Evolutionary conservation across 2,888 invertebrate species (phyloP).

Genomic region (Desoria tigrina): DNA sequence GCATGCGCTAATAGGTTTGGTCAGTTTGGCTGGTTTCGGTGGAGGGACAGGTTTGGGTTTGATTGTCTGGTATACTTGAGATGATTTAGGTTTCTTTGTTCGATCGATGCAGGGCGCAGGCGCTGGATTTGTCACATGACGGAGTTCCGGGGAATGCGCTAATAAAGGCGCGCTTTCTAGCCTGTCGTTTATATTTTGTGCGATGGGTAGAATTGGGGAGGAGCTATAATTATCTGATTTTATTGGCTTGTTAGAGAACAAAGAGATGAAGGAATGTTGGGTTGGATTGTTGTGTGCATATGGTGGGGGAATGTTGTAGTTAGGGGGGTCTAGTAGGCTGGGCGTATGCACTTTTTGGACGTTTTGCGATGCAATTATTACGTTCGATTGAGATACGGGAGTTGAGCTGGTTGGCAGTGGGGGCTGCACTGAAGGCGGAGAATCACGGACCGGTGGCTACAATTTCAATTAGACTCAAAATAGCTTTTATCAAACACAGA

Average conservation of each 20-base stretch:
- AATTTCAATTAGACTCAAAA: too few species aligned
- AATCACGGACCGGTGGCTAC: too few species aligned
- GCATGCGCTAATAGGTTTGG: too few species aligned
- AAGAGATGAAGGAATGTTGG: neutral
- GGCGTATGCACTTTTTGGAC: too few species aligned
- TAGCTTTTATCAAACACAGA: too few species aligned
- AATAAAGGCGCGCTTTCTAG: slow-evolving; percentile 12
- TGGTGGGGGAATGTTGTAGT: slow-evolving; percentile 68
- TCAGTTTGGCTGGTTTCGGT: slow-evolving; percentile 83
- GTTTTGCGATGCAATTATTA: too few species aligned
- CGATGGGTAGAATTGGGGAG: slow-evolving; percentile 32
- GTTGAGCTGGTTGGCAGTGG: too few species aligned
- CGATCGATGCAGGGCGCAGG: slow-evolving; percentile 80
- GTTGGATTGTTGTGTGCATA: slow-evolving; percentile 65
- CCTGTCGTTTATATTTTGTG: too few species aligned
- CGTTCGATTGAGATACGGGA: too few species aligned
- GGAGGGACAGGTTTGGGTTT: slow-evolving; percentile 87
- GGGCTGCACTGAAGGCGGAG: too few species aligned
- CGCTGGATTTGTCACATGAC: slow-evolving; percentile 38
- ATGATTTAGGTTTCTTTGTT: slow-evolving; percentile 71
- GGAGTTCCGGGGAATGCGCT: slow-evolving; percentile 10
- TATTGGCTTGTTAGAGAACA: neutral
- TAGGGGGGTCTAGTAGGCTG: slow-evolving; percentile 52
- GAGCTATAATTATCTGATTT: slow-evolving; percentile 24
- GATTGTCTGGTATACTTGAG: slow-evolving; percentile 42